phyloP scores from a whole-genome alignment of 2,888 invertebrate genomes.

The Diarsia rubi region DNA sequence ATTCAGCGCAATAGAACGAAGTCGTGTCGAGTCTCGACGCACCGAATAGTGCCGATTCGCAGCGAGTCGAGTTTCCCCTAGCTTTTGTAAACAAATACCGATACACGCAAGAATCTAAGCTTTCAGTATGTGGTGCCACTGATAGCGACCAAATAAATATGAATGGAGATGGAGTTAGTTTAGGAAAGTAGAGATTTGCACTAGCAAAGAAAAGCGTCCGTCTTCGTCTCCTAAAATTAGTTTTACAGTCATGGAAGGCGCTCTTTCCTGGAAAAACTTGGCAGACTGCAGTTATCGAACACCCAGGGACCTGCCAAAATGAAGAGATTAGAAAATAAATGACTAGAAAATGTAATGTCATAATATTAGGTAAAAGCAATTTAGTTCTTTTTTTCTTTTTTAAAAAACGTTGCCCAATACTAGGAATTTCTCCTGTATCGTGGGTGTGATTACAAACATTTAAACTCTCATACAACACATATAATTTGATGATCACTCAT shows the following conservation, averaged over 20 bases:
- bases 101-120: slow-evolving; percentile 39
- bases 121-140: slow-evolving; percentile 29
- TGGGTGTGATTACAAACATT: no score
- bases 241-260: not conserved
- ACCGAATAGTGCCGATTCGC: slow-evolving; percentile 27
- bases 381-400: no score
- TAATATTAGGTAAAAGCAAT: not conserved
- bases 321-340: not conserved
- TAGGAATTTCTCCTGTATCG: no score
- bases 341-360: not conserved
- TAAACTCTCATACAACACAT: no score
- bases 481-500: not conserved
- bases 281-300: not conserved
- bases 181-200: not conserved
- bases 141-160: slow-evolving; percentile 15
- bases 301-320: not conserved
- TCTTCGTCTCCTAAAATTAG: not conserved
- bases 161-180: not conserved
- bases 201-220: not conserved
- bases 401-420: no score
- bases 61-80: slow-evolving; percentile 18
- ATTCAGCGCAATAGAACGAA: not conserved
- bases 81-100: slow-evolving; percentile 60
- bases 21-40: not conserved
- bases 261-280: not conserved